These are phyloP conservation scores for Coregonus ussuriensis DNA, from an alignment of 2,797 vertebrate genomes.

Conservation along the genomic window DNA sequence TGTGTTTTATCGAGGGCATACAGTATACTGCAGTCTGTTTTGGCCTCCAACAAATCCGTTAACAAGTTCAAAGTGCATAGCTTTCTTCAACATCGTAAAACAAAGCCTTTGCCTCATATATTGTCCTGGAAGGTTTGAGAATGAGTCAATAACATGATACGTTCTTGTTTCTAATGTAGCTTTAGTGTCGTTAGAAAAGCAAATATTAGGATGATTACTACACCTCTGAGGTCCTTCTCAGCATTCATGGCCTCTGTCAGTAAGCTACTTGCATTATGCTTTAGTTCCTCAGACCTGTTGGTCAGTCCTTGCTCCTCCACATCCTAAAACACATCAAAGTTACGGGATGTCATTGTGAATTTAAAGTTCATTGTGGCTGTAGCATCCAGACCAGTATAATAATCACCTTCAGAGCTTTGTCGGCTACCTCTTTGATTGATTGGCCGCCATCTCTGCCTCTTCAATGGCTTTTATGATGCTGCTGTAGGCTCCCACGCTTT, in stretches of 20 bases:
- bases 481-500: slow-evolving; percentile 68
- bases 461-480: slow-evolving; percentile 74
- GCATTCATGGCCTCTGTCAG: slow-evolving; percentile 68
- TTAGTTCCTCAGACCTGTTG: slow-evolving; percentile 72
- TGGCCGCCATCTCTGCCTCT: slow-evolving; percentile 76
- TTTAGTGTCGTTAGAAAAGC: background rate
- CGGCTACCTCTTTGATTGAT: slow-evolving; percentile 71
- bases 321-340: slow-evolving; percentile 62
- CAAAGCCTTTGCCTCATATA: background rate
- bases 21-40: background rate
- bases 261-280: slow-evolving; percentile 63
- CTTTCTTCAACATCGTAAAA: background rate
- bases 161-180: too few species aligned
- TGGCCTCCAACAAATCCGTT: background rate
- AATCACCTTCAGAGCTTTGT: slow-evolving; percentile 70
- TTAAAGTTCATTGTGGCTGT: background rate
- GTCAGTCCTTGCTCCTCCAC: slow-evolving; percentile 73
- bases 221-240: slow-evolving; percentile 74
- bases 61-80: background rate
- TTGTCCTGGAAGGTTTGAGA: background rate
- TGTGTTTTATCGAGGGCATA: background rate
- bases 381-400: slow-evolving; percentile 16
- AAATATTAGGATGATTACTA: background rate
- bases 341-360: slow-evolving; percentile 9
- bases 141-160: too few species aligned